Conservation (phyloP, 2,113 vertebrate genomes). For the Raphicerus campestris region DNA sequence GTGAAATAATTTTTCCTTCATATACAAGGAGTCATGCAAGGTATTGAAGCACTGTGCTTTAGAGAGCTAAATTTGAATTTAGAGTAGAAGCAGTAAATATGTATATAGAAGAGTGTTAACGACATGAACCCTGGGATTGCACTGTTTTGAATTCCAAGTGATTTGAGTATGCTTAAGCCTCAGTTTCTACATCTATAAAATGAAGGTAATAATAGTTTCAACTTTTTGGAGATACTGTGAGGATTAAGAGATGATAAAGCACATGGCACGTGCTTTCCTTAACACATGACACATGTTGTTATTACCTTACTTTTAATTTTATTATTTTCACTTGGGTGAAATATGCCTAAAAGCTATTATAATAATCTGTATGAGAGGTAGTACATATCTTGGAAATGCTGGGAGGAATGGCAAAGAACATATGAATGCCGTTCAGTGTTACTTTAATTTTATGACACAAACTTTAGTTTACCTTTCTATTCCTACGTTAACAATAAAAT, state of each 20-base stretch:
- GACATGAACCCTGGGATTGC: background rate
- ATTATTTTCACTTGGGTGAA: background rate
- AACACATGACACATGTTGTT: background rate
- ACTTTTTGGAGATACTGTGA: background rate
- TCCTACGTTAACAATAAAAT: background rate
- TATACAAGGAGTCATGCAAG: background rate
- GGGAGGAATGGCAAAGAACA: background rate
- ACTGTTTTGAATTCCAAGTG: conserved; percentile 20
- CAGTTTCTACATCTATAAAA: background rate
- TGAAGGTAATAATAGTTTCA: background rate
- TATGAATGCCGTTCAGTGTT: background rate
- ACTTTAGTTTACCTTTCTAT: background rate
- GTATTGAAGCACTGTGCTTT: background rate
- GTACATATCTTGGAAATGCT: background rate
- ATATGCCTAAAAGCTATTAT: background rate
- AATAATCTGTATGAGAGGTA: background rate
- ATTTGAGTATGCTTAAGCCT: background rate
- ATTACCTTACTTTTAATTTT: conserved; percentile 19
- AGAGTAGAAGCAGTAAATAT: background rate
- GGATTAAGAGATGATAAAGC: background rate
- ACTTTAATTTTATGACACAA: background rate
- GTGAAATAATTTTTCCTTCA: background rate
- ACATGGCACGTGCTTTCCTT: background rate
- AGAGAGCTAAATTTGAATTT: background rate
- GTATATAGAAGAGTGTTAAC: background rate